phyloP scores from a whole-genome alignment of 2,797 vertebrate genomes.

The Takifugu rubripes region DNA sequence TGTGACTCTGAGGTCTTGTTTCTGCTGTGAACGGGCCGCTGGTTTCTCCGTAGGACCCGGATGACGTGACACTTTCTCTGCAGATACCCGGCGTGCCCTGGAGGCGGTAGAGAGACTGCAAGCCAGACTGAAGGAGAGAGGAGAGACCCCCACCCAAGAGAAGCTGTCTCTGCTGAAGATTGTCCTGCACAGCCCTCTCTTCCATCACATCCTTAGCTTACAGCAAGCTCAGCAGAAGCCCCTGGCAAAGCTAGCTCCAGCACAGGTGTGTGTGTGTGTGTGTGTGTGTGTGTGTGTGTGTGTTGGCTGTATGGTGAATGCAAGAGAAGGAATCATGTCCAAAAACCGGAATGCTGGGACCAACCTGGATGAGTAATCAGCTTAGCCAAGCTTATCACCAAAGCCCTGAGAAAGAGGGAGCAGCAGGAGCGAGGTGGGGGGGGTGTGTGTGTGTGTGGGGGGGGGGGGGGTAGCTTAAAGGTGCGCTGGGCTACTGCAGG shows the following conservation, averaged over 20 bases:
- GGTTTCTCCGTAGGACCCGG: conserved; percentile 13
- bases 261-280: conserved; percentile 43
- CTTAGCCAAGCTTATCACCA: conserved; percentile 75
- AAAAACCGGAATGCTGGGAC: conserved; percentile 67
- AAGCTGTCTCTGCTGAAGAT: conserved; percentile 87
- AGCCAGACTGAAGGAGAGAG: conserved; percentile 85
- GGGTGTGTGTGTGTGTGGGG: neutral
- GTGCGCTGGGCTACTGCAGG: too few species aligned
- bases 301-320: conserved; percentile 53
- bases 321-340: conserved; percentile 53
- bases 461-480: conserved; percentile 12
- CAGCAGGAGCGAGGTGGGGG: conserved; percentile 1
- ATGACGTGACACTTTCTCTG: conserved; percentile 23
- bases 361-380: conserved; percentile 76
- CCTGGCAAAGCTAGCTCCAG: conserved; percentile 55
- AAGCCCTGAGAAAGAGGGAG: conserved; percentile 56
- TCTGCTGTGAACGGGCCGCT: too few species aligned
- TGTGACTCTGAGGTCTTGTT: too few species aligned
- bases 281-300: conserved; percentile 45
- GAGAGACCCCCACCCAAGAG: conserved; percentile 84
- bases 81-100: conserved; percentile 86
- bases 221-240: conserved; percentile 82
- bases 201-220: conserved; percentile 89
- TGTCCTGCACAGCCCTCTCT: conserved; percentile 93
- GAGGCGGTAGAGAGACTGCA: conserved; percentile 91